Evolutionary conservation across 1,140 invertebrate genomes (phyloP), one percentile per base, ranked within the genome.

Genomic region (Eurosta solidaginis): DNA sequence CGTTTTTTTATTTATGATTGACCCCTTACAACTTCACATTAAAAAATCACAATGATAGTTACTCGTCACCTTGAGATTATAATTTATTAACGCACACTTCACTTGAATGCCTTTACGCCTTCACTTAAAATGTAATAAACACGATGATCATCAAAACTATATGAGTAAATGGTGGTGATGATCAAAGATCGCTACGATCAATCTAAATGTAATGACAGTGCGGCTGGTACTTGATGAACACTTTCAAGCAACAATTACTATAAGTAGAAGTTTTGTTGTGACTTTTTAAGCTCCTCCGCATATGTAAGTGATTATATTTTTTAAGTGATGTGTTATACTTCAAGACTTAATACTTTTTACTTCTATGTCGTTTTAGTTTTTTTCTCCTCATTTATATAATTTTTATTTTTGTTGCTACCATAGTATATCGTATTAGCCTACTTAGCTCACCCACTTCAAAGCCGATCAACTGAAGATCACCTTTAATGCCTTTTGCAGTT

Each of bases 401-500:
- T n/a, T n/a, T n/a, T n/a, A n/a, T n/a, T n/a, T n/a, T n/a, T n/a
- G n/a, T 33, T 20, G 2, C 27, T 14, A n/a, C 25, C n/a, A n/a
- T n/a, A n/a, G n/a, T n/a, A n/a, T n/a, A n/a, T n/a, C 2, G 29
- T 40, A 20, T n/a, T 29, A 20, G 27, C 29, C 59, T 40, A 68
- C 59, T 68, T 68, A 68, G 59, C 59, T 68, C 59, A 68, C 59
- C 59, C 59, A 68, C 59, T 68, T 68, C 33, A 68, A 68, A 20
- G 27, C 33, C 59, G 59, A 68, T 68, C 59, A 68, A 68, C 40
- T 68, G 59, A 68, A 68, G 59, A 68, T 68, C 59, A n/a, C 33
- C 33, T 68, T 68, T 40, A 68, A 68, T 68, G 59, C 20, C 59
- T 36, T 5, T 20, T 36, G 22, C 36, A 68, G 14, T 33, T 17